Base-by-base conservation (phyloP, 2,888 invertebrate genomes). In the Tanypteryx hageni region DNA sequence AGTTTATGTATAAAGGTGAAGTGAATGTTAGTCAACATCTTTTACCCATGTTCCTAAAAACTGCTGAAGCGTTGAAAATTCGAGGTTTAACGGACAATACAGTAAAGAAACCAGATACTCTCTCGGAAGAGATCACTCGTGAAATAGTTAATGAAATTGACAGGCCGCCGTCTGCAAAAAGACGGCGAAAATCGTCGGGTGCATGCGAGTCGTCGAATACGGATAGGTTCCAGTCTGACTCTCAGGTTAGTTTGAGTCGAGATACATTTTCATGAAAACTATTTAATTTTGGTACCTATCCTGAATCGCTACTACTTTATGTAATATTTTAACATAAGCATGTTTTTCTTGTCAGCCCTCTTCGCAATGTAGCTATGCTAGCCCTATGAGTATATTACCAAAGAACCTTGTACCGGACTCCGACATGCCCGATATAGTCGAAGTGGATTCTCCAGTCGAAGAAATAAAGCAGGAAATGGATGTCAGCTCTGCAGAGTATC, bases 1-100 rank as follows among this genome's bases (percentile, higher is more conserved):
- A 98, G 96, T 98, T 98, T 95, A 98, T 98, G 98, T 98, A 99
- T 96, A 98, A 98, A 96, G 98, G 97, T 95, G 98, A 98, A 96
- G 98, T 98, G 94, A 98, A 98, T 96, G 98, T 98, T 95, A 98
- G 98, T 95, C 98, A 98, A 96, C 97, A 98, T 96, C 97, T 98
- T 95, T 96, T 98, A 95, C 97, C 98, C 94, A 97, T 97, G 97
- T 98, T 98, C 96, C 96, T 98, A 95, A 98, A 98, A 96, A 98
- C 98, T 94, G 98, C 98, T 94, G 98, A 98, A 96, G 98, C 98
- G 94, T 96, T 98, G 95, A 98, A 98, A 96, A 98, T 97, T 94
- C 96, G 98, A 95, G 98, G 98, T 94, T 96, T 98, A 95, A 98
- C 98, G 94, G 98, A 98, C n/a, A 89, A 27, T n/a, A 61, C 61